A percentile compares a stretch with the other conserved stretches of the same genome.
These are phyloP conservation scores for Cataglyphis albicans DNA, from an alignment of 2,888 invertebrate species.

Conservation along the genomic window DNA sequence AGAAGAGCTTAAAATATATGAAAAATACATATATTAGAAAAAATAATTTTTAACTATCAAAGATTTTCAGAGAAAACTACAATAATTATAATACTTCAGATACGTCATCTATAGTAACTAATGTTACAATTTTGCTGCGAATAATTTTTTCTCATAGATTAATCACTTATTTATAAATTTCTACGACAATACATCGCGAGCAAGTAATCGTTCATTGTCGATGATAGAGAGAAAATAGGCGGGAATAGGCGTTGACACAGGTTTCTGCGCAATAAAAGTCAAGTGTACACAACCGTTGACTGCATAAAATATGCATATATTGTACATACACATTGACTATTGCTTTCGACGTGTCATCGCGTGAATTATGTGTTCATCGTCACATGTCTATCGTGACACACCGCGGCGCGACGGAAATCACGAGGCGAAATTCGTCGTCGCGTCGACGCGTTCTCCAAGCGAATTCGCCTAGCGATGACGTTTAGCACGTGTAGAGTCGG, in stretches of 20 bases:
- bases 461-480: slow-evolving; percentile 32
- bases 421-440: slow-evolving; percentile 31
- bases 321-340: slow-evolving; percentile 24
- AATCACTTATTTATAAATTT: background rate
- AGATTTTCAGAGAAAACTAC: background rate
- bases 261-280: background rate
- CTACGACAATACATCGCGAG: background rate
- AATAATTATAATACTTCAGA: background rate
- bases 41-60: background rate
- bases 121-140: background rate
- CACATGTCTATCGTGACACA: slow-evolving; percentile 7
- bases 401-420: slow-evolving; percentile 18
- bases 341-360: slow-evolving; percentile 7
- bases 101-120: background rate
- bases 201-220: background rate
- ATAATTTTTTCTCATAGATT: background rate
- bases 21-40: background rate
- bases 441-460: background rate
- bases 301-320: background rate
- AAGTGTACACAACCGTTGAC: background rate
- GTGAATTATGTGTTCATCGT: slow-evolving; percentile 33
- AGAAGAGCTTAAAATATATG: background rate
- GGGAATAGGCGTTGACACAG: background rate
- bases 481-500: slow-evolving; percentile 26
- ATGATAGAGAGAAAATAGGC: background rate